Percentiles rank a stretch among this genome's conserved stretches.
Evolutionary conservation across 2,113 vertebrate species (phyloP).

Genomic region (Strix aluco): DNA sequence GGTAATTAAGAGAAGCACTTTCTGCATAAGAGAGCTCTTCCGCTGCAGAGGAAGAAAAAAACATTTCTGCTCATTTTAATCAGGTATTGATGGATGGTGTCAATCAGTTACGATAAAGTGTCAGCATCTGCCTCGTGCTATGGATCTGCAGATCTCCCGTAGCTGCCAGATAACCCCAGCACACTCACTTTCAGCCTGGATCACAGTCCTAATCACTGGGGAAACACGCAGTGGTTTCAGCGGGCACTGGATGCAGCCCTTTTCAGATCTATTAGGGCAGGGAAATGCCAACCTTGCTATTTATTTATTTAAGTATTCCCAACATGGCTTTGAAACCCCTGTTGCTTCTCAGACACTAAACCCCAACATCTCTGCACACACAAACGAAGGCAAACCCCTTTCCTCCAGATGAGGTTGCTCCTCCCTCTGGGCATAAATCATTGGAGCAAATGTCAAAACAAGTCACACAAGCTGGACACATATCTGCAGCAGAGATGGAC

Average conservation of each 20-base stretch:
- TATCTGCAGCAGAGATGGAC: neutral
- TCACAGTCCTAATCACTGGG: neutral
- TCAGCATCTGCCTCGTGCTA: neutral
- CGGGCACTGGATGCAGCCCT: accelerated
- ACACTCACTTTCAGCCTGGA: neutral
- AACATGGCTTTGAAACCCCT: neutral
- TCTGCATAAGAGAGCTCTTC: conserved; percentile 20
- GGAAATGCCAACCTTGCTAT: accelerated
- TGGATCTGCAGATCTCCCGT: neutral
- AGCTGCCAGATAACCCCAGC: neutral
- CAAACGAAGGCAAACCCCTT: accelerated
- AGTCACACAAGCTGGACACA: neutral
- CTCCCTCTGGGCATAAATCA: neutral
- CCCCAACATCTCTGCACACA: accelerated
- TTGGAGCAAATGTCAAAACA: neutral
- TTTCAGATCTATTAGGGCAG: neutral
- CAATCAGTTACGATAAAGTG: neutral
- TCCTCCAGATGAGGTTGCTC: neutral
- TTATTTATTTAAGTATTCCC: neutral
- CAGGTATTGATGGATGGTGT: neutral
- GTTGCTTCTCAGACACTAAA: accelerated
- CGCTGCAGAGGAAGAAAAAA: conserved; percentile 25
- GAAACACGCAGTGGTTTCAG: accelerated
- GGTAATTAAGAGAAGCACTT: conserved; percentile 40
- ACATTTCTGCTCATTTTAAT: conserved; percentile 20